Conservation (phyloP, 2,113 vertebrate species). For the Eptesicus fuscus region DNA sequence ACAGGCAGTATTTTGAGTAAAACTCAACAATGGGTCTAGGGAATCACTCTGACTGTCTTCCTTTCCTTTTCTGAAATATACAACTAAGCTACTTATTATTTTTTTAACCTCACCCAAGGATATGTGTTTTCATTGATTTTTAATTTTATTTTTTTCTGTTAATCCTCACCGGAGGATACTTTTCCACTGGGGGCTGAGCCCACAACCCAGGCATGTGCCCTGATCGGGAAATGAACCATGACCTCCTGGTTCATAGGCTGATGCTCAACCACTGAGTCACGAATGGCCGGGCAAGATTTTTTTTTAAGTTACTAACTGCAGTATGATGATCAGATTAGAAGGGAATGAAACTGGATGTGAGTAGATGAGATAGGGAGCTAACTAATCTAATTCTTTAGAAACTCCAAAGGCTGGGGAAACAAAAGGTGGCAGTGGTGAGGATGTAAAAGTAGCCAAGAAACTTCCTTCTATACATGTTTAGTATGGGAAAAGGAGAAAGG, state of each 20-base stretch:
- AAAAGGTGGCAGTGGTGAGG: not conserved
- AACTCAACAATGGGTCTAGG: not conserved
- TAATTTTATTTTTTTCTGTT: too few species aligned
- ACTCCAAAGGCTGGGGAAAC: not conserved
- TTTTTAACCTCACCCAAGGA: too few species aligned
- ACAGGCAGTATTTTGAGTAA: not conserved
- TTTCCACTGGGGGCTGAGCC: too few species aligned
- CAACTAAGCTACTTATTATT: not conserved
- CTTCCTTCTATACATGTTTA: not conserved
- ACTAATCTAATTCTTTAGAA: not conserved
- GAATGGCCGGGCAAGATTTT: too few species aligned
- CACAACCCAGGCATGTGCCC: too few species aligned
- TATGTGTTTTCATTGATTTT: too few species aligned
- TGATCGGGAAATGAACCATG: too few species aligned
- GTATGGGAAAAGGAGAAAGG: not conserved
- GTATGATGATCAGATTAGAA: not conserved
- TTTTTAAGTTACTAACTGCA: not conserved
- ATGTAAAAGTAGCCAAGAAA: not conserved
- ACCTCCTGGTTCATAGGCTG: too few species aligned
- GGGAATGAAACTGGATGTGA: not conserved
- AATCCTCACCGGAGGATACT: too few species aligned
- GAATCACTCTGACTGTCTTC: not conserved
- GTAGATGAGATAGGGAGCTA: not conserved
- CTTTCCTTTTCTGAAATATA: conserved; percentile 21
- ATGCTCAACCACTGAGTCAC: too few species aligned